phyloP scores from a whole-genome alignment of 2,113 vertebrate genomes.

The Origma solitaria region DNA sequence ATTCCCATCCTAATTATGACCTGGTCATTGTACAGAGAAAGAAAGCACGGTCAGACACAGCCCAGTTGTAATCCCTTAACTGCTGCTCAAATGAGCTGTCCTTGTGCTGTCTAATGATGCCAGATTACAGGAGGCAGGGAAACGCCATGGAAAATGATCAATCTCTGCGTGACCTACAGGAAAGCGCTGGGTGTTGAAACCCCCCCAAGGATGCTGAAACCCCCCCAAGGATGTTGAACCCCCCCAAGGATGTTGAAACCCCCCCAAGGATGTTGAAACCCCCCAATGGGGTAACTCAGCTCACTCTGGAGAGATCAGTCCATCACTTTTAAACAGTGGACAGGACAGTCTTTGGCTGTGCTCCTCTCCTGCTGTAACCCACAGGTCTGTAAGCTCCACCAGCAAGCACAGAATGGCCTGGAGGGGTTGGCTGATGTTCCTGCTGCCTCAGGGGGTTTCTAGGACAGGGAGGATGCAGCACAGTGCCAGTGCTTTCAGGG shows the following conservation, averaged over 20 bases:
- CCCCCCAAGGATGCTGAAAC: not conserved
- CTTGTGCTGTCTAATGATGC: not conserved
- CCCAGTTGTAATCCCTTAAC: slow-evolving; percentile 60
- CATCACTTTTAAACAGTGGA: not conserved
- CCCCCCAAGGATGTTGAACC: not conserved
- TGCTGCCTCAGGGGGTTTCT: not conserved
- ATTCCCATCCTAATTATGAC: slow-evolving; percentile 53
- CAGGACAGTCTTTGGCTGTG: not conserved
- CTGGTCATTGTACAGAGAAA: slow-evolving; percentile 33
- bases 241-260: not conserved
- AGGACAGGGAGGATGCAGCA: not conserved
- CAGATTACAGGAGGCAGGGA: slow-evolving; percentile 6
- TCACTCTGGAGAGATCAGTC: not conserved
- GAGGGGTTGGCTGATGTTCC: not conserved
- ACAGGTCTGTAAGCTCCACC: not conserved
- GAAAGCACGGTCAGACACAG: slow-evolving; percentile 19
- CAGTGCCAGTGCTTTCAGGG: not conserved
- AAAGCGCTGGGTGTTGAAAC: not conserved
- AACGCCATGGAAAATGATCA: slow-evolving; percentile 5
- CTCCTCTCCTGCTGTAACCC: not conserved
- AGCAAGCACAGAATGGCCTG: not conserved
- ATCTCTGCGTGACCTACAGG: not conserved
- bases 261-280: not conserved
- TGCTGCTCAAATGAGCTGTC: slow-evolving; percentile 47
- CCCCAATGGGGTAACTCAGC: not conserved